Evolutionary conservation across 1,140 invertebrate genomes (phyloP).

Genomic region (Cecropterus lyciades): DNA sequence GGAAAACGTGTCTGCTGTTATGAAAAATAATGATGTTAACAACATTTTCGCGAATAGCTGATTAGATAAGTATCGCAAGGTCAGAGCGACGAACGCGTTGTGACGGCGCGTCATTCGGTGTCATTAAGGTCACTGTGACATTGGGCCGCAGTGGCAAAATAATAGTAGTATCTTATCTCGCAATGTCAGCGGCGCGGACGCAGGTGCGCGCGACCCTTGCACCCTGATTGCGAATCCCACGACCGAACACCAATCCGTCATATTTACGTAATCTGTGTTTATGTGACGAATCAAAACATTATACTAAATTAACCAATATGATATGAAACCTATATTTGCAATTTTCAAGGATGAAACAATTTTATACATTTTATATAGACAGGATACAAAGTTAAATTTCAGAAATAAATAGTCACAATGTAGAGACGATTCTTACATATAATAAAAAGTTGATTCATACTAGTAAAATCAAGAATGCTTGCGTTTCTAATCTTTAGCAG

Average conservation of each 20-base stretch:
- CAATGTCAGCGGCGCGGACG: conserved; percentile 78
- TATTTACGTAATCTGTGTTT: conserved; percentile 36
- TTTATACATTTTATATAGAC: too few relatives aligned
- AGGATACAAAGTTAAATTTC: too few relatives aligned
- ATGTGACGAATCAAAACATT: too few relatives aligned
- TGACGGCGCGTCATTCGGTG: conserved; percentile 76
- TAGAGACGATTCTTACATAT: too few relatives aligned
- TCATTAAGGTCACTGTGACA: conserved; percentile 83
- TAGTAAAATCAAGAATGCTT: too few relatives aligned
- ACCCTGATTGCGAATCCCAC: conserved; percentile 53
- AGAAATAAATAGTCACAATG: too few relatives aligned
- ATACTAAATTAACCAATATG: too few relatives aligned
- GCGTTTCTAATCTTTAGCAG: too few relatives aligned
- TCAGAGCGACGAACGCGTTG: conserved; percentile 67
- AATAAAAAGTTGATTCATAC: too few relatives aligned
- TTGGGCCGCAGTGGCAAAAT: conserved; percentile 80
- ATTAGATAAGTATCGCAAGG: conserved; percentile 83
- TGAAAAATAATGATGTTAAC: conserved; percentile 63
- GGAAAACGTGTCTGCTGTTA: conserved; percentile 24
- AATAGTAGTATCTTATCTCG: conserved; percentile 81
- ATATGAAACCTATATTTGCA: too few relatives aligned
- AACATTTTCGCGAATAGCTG: conserved; percentile 76
- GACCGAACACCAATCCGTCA: conserved; percentile 36
- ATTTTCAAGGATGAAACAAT: too few relatives aligned
- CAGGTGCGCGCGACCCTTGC: conserved; percentile 73